phyloP scores from a whole-genome alignment of 2,113 vertebrate species.

The human region GRCh38 chr13:20686501-20687000 shows the following conservation, averaged over 20 bases:
- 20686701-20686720: background rate
- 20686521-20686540: background rate
- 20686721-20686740: background rate
- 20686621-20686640: constrained; percentile 20
- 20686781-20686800: background rate
- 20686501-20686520: background rate
- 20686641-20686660: background rate
- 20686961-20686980: no score
- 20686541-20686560: background rate
- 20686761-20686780: background rate
- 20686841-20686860: background rate
- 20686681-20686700: background rate
- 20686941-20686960: no score
- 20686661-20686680: background rate
- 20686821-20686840: constrained; percentile 33
- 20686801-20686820: background rate
- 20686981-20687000: no score
- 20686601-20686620: background rate
- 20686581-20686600: background rate
- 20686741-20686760: constrained; percentile 6
- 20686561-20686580: background rate
- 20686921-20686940: background rate
- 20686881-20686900: background rate
- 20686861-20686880: background rate
- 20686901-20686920: background rate